Percentiles rank a stretch among this genome's conserved stretches.
These are phyloP conservation scores for Semicossyphus pulcher DNA, from an alignment of 2,113 vertebrate genomes.

Conservation along the genomic window DNA sequence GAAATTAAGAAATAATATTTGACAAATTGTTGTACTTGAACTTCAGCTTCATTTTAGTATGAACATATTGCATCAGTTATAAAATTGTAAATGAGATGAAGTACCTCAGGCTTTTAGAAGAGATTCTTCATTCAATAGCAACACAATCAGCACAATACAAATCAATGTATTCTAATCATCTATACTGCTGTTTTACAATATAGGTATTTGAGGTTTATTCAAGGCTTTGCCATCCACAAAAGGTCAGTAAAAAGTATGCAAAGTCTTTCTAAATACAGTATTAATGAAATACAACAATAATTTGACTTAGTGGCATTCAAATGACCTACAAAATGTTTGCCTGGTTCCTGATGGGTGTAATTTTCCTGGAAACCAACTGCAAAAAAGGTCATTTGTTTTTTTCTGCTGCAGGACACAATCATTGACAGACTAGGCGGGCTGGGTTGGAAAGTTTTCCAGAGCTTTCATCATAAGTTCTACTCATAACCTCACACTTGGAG, in stretches of 20 bases:
- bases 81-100: background rate
- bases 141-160: background rate
- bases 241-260: background rate
- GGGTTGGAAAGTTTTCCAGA: background rate
- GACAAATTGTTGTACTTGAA: background rate
- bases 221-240: background rate
- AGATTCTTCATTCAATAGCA: background rate
- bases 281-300: background rate
- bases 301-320: background rate
- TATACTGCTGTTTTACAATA: background rate
- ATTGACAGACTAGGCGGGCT: too few relatives aligned
- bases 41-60: background rate
- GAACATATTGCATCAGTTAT: background rate
- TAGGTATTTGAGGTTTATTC: background rate
- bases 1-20: too few relatives aligned
- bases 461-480: too few relatives aligned
- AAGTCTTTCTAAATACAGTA: background rate
- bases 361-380: conserved; percentile 9
- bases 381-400: conserved; percentile 14
- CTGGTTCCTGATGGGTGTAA: background rate
- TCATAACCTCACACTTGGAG: background rate
- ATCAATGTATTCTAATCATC: background rate
- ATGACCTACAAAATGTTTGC: conserved; percentile 3
- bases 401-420: background rate
- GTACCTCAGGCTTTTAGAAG: too few relatives aligned